phyloP scores from a whole-genome alignment of 2,888 invertebrate genomes.

The Copidosoma aretas region DNA sequence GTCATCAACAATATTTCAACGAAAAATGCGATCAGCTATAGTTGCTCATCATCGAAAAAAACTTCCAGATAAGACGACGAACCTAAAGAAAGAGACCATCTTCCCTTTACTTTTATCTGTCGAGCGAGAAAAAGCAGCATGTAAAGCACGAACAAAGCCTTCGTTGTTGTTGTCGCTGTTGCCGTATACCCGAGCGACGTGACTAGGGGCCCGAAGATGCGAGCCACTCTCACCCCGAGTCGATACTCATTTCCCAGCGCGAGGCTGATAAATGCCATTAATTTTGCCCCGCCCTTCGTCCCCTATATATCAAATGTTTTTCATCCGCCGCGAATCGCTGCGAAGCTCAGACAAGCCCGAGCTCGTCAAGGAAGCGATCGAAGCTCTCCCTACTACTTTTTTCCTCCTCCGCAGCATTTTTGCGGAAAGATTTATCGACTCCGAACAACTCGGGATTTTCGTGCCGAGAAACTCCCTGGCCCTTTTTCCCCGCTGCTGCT shows the following conservation, averaged over 20 bases:
- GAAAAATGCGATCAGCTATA: too few species aligned
- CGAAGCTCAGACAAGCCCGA: not conserved
- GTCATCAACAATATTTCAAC: too few species aligned
- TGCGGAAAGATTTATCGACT: conserved; percentile 28
- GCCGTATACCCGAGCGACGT: too few species aligned
- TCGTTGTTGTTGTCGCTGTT: too few species aligned
- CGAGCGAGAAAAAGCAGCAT: not conserved
- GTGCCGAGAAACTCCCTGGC: conserved; percentile 7
- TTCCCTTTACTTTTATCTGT: not conserved
- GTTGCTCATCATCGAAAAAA: too few species aligned
- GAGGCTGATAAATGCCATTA: conserved; percentile 17
- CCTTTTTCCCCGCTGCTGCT: not conserved
- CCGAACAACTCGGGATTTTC: conserved; percentile 21
- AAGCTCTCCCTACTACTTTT: too few species aligned
- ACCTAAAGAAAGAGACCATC: not conserved
- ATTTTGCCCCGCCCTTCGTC: conserved; percentile 8
- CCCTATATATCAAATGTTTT: conserved; percentile 32
- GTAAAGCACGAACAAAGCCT: conserved; percentile 1
- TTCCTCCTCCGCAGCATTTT: conserved; percentile 1
- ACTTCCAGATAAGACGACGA: too few species aligned
- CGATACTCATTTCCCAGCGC: conserved; percentile 10
- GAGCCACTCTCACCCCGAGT: too few species aligned
- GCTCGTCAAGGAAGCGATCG: not conserved
- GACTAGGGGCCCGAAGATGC: too few species aligned
- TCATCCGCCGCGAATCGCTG: conserved; percentile 15